A percentile compares a stretch with the other conserved stretches of the same genome.
phyloP scores from a whole-genome alignment of 2,888 invertebrate genomes.

The Epinotia nisella region DNA sequence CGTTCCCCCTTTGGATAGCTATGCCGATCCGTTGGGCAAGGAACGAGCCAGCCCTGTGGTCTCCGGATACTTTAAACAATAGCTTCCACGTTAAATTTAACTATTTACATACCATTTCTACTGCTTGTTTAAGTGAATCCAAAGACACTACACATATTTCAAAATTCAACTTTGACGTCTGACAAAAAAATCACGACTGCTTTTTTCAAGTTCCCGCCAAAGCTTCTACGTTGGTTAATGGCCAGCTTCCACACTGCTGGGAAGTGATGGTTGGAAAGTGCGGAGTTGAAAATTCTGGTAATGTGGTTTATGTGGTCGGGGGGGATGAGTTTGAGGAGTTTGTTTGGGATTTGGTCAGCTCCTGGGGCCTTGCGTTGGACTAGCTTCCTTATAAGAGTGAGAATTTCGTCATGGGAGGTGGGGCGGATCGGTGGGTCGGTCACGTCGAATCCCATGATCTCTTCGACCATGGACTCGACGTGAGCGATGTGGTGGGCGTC shows the following conservation, averaged over 20 bases:
- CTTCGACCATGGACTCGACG: not conserved
- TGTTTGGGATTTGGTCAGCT: not conserved
- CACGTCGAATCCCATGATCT: not conserved
- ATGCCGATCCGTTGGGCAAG: too few relatives aligned
- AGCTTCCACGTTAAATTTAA: too few relatives aligned
- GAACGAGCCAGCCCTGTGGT: too few relatives aligned
- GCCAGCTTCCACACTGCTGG: not conserved
- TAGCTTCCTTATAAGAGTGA: rapidly evolving
- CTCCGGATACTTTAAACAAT: too few relatives aligned
- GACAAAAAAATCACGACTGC: too few relatives aligned
- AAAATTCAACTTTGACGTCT: too few relatives aligned
- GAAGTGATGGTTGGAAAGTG: not conserved
- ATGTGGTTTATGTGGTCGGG: not conserved
- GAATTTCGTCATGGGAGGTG: rapidly evolving
- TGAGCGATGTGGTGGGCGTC: not conserved
- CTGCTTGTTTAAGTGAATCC: too few relatives aligned
- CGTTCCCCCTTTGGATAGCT: too few relatives aligned
- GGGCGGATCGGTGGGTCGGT: not conserved
- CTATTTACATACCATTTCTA: too few relatives aligned
- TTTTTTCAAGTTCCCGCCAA: too few relatives aligned
- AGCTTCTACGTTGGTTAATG: too few relatives aligned
- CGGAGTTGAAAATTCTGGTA: not conserved
- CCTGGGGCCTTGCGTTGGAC: not conserved
- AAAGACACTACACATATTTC: too few relatives aligned
- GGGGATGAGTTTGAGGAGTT: not conserved